A percentile compares a stretch with the other conserved stretches of the same genome.
Conservation (phyloP, 2,113 vertebrate genomes). For the Syrrhaptes paradoxus region DNA sequence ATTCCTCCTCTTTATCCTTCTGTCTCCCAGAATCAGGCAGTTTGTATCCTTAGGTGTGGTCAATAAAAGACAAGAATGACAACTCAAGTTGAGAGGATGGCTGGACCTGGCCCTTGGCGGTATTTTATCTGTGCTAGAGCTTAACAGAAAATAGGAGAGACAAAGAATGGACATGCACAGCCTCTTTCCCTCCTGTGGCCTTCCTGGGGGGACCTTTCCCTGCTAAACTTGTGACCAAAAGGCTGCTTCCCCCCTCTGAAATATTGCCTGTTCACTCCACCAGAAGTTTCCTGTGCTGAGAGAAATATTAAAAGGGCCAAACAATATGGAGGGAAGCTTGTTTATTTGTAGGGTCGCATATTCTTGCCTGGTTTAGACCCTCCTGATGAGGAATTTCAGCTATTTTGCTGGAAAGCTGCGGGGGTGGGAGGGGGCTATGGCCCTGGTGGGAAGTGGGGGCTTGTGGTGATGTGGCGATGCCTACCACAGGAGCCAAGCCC, state of each 20-base stretch:
- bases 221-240: not conserved
- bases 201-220: not conserved
- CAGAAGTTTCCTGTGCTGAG: conserved; percentile 49
- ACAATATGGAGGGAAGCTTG: not conserved
- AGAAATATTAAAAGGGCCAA: conserved; percentile 44
- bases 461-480: not conserved
- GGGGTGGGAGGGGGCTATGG: not conserved
- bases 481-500: not conserved
- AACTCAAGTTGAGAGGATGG: not conserved
- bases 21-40: not conserved
- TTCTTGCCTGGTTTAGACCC: conserved; percentile 7
- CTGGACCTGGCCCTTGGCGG: not conserved
- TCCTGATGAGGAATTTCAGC: conserved; percentile 40
- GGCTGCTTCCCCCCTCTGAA: conserved; percentile 22
- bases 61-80: not conserved
- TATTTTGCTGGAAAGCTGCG: conserved; percentile 30
- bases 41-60: not conserved
- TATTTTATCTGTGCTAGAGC: not conserved
- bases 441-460: not conserved
- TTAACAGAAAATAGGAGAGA: not conserved
- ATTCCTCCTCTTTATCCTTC: not conserved
- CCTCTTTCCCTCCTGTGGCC: not conserved
- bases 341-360: conserved; percentile 34
- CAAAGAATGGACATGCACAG: not conserved
- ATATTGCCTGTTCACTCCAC: conserved; percentile 1